phyloP scores from a whole-genome alignment of 2,113 vertebrate genomes.

The Phocoena sinus region DNA sequence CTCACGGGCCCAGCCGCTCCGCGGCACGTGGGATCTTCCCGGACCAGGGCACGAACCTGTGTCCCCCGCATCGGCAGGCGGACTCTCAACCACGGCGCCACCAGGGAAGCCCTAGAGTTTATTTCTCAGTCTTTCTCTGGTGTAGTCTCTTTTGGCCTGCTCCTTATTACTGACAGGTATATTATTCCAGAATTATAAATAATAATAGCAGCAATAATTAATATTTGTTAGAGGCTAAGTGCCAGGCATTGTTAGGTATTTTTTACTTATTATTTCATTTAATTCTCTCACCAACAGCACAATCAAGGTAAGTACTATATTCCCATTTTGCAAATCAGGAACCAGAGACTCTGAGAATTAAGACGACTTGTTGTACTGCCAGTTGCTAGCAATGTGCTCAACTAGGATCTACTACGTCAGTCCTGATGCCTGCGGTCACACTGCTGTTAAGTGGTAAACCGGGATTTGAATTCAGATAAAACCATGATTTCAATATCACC shows the following conservation, averaged over 20 bases:
- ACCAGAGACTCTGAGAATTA: not conserved
- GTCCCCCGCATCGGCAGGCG: too few species aligned
- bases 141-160: not conserved
- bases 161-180: not conserved
- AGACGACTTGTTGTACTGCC: not conserved
- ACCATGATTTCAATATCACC: not conserved
- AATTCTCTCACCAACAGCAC: not conserved
- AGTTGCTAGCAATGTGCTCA: not conserved
- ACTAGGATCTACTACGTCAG: not conserved
- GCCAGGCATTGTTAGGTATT: not conserved
- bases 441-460: not conserved
- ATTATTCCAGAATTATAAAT: not conserved
- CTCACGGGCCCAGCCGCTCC: too few species aligned
- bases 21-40: too few species aligned
- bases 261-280: not conserved
- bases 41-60: too few species aligned
- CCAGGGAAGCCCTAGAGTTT: not conserved
- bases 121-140: not conserved
- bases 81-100: too few species aligned
- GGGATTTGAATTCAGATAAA: not conserved
- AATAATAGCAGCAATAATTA: not conserved
- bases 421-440: not conserved
- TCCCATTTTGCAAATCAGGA: not conserved
- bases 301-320: not conserved
- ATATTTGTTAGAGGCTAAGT: not conserved